phyloP scores from a whole-genome alignment of 2,888 invertebrate genomes.

The Sialis lutaria region DNA sequence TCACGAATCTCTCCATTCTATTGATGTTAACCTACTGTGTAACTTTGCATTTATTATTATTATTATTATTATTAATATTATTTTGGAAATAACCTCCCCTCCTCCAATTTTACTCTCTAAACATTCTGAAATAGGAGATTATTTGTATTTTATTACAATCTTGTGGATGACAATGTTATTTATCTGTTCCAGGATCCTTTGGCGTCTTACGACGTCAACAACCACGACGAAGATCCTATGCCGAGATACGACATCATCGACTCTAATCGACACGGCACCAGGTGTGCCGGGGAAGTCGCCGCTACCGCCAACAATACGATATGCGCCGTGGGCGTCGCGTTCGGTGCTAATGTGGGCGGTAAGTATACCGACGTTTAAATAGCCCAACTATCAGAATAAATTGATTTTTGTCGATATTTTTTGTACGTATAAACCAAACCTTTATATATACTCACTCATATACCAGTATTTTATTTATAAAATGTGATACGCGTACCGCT shows the following conservation, averaged over 20 bases:
- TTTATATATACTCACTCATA: neutral
- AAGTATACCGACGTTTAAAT: conserved; percentile 13
- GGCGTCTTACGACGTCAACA: conserved; percentile 95
- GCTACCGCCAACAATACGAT: conserved; percentile 91
- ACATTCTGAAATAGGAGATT: too few species aligned
- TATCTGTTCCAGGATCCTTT: conserved; percentile 55
- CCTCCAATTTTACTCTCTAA: too few species aligned
- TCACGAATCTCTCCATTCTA: too few species aligned
- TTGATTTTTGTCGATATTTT: neutral
- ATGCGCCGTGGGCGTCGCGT: conserved; percentile 94
- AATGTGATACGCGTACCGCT: too few species aligned
- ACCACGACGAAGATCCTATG: conserved; percentile 90
- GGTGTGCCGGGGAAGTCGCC: conserved; percentile 96
- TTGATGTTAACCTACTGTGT: too few species aligned
- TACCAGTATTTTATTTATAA: too few species aligned
- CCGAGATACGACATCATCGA: conserved; percentile 94
- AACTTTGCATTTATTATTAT: too few species aligned
- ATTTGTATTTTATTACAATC: too few species aligned
- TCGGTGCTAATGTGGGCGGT: conserved; percentile 86
- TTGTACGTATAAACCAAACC: neutral
- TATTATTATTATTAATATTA: too few species aligned
- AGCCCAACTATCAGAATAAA: neutral
- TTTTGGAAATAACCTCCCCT: too few species aligned
- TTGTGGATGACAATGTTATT: too few species aligned
- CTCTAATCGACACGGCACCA: conserved; percentile 87